phyloP scores from a whole-genome alignment of 2,113 vertebrate species.

The Dissostichus mawsoni region DNA sequence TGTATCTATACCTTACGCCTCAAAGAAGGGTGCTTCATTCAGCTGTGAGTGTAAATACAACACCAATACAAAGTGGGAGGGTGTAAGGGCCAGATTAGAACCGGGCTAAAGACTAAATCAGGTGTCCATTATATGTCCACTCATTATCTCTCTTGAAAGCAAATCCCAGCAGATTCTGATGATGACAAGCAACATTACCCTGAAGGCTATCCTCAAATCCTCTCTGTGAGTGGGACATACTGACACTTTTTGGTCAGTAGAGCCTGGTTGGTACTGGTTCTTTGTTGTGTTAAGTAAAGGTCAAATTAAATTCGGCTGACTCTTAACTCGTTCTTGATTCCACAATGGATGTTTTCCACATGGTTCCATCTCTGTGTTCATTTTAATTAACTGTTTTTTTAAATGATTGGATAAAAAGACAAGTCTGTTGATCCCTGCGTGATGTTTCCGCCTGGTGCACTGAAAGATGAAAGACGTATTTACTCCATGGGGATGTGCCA shows the following conservation, averaged over 20 bases:
- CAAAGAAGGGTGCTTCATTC: no score
- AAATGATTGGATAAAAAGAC: not conserved
- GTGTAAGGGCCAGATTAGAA: no score
- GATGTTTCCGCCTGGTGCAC: not conserved
- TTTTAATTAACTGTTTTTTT: not conserved
- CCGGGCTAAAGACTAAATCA: no score
- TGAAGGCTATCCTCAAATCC: not conserved
- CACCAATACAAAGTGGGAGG: no score
- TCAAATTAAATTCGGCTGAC: not conserved
- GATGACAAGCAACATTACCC: not conserved
- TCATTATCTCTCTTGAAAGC: not conserved
- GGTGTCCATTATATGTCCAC: no score
- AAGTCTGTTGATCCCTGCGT: not conserved
- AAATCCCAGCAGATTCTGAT: not conserved
- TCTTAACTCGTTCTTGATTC: not conserved
- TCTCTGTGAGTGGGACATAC: not conserved
- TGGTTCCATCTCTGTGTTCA: not conserved
- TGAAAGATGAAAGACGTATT: constrained; percentile 10
- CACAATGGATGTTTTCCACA: not conserved
- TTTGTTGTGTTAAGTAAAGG: constrained; percentile 8
- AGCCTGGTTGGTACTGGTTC: not conserved
- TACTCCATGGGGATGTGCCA: not conserved
- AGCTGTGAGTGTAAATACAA: no score
- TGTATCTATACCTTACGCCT: no score
- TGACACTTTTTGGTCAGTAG: not conserved